Evolutionary conservation across 2,888 invertebrate genomes (phyloP).

Genomic region (Standfussiana lucernea): DNA sequence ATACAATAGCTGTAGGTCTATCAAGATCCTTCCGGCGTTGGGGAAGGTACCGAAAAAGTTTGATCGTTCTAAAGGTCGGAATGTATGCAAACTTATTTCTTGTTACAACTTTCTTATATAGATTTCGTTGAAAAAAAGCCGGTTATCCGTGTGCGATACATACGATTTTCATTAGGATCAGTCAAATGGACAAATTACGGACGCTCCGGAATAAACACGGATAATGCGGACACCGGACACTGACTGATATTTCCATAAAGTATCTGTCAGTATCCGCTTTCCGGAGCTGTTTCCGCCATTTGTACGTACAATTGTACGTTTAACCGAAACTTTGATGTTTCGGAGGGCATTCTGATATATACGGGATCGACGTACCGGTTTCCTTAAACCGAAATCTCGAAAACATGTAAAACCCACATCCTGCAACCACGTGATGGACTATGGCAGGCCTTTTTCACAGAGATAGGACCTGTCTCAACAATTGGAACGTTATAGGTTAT

Average conservation of each 20-base stretch:
- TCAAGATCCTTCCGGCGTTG: neutral
- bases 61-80: neutral
- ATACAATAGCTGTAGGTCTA: neutral
- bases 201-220: neutral
- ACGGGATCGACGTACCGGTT: neutral
- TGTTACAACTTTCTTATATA: neutral
- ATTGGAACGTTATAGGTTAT: neutral
- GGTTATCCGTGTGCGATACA: neutral
- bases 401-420: neutral
- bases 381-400: neutral
- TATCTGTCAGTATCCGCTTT: neutral
- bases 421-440: neutral
- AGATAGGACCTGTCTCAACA: neutral
- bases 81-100: neutral
- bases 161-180: conserved; percentile 1
- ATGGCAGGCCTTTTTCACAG: neutral
- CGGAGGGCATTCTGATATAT: conserved; percentile 1
- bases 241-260: neutral
- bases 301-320: neutral
- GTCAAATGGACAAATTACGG: neutral
- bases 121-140: neutral
- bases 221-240: neutral
- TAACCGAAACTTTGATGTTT: neutral
- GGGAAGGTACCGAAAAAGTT: neutral
- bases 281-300: neutral